Conservation (phyloP, 2,888 invertebrate species). For the Lasius fuliginosus region DNA sequence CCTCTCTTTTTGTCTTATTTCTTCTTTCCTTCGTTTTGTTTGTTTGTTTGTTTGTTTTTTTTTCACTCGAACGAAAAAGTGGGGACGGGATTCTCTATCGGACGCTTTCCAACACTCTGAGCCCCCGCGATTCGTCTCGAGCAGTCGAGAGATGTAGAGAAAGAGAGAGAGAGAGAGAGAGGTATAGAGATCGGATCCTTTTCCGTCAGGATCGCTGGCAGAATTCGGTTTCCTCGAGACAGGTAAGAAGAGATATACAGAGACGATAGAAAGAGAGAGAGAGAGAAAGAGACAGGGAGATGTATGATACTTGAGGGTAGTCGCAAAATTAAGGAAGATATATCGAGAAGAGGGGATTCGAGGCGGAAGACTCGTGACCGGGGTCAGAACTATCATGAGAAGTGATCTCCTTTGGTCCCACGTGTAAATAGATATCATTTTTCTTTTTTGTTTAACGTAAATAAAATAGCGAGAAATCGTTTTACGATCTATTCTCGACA, state of each 20-base stretch:
- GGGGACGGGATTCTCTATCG: slow-evolving; percentile 23
- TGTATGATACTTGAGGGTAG: slow-evolving; percentile 19
- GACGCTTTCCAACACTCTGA: slow-evolving; percentile 53
- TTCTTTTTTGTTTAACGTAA: not conserved
- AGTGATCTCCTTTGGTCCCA: not conserved
- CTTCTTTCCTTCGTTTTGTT: slow-evolving; percentile 25
- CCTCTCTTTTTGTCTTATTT: slow-evolving; percentile 1
- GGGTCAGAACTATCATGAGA: slow-evolving; percentile 11
- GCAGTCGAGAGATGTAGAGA: slow-evolving; percentile 23
- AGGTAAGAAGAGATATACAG: slow-evolving; percentile 24
- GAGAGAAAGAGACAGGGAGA: slow-evolving; percentile 10
- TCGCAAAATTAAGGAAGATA: slow-evolving; percentile 3
- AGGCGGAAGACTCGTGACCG: slow-evolving; percentile 12
- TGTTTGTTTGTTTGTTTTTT: slow-evolving; percentile 35
- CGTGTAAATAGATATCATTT: not conserved
- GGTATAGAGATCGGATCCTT: slow-evolving; percentile 23
- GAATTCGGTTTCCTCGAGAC: slow-evolving; percentile 13
- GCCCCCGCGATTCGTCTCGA: slow-evolving; percentile 34
- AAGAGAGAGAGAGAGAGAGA: slow-evolving; percentile 6
- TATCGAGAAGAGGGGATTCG: slow-evolving; percentile 10
- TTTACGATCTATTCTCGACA: not conserved
- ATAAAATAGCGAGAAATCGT: not conserved
- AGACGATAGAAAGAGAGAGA: slow-evolving; percentile 38
- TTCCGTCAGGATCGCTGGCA: slow-evolving; percentile 3
- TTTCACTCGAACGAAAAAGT: slow-evolving; percentile 29